Conservation (phyloP, 2,888 invertebrate genomes). For the Cerastis rubricosa region DNA sequence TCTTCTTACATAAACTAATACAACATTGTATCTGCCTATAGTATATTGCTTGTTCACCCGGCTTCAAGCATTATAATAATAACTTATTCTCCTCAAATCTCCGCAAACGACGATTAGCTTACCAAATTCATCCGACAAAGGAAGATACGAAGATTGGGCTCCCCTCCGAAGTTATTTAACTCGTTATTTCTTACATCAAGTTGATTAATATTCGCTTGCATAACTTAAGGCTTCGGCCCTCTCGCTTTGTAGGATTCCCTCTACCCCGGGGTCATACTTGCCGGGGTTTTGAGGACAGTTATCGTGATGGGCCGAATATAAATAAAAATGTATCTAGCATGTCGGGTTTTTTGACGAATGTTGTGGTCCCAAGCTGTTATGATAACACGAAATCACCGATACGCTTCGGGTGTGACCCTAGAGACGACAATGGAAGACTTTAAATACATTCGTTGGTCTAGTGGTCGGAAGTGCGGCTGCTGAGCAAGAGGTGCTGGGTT, state of each 20-base stretch:
- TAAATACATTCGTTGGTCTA: background rate
- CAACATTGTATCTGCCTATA: background rate
- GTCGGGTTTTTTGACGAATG: background rate
- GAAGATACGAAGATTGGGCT: conserved; percentile 24
- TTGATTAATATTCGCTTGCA: conserved; percentile 56
- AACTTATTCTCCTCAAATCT: background rate
- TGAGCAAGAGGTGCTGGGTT: background rate
- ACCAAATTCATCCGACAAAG: conserved; percentile 36
- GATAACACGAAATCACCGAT: background rate
- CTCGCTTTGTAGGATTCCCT: conserved; percentile 12
- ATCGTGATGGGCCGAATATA: background rate
- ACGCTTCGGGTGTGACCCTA: background rate
- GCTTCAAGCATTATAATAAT: background rate
- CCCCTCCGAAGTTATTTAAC: conserved; percentile 36
- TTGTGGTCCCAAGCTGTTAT: background rate
- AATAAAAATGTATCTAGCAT: background rate
- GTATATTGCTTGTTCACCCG: background rate
- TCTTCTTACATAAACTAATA: background rate
- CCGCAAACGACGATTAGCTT: conserved; percentile 12
- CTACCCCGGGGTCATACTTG: background rate
- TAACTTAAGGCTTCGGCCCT: conserved; percentile 17
- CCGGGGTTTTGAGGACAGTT: background rate
- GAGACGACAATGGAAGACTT: background rate
- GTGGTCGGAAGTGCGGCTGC: background rate
- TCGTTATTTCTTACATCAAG: conserved; percentile 47